Conservation (phyloP, 2,888 invertebrate species). For the Ecdyonurus torrentis region DNA sequence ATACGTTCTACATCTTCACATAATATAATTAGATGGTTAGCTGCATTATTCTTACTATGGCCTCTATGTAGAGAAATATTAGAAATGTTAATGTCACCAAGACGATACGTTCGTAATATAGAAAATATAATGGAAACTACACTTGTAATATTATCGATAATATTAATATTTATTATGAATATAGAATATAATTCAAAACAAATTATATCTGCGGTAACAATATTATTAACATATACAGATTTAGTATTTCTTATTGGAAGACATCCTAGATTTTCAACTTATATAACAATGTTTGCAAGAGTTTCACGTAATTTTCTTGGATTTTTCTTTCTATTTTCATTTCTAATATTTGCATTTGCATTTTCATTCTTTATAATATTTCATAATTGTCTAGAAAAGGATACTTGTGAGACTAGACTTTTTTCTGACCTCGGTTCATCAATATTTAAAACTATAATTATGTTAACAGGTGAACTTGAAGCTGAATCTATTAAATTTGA, state of each 20-base stretch:
- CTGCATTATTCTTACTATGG: not conserved
- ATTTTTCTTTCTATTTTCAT: constrained; percentile 61
- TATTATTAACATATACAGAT: constrained; percentile 59
- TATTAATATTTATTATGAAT: constrained; percentile 37
- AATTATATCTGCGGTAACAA: constrained; percentile 52
- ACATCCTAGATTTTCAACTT: constrained; percentile 59
- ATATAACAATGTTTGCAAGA: constrained; percentile 68
- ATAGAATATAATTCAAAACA: constrained; percentile 39
- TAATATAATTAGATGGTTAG: not conserved
- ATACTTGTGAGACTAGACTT: constrained; percentile 28
- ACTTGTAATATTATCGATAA: constrained; percentile 42
- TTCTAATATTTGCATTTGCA: constrained; percentile 65
- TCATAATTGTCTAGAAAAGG: constrained; percentile 26
- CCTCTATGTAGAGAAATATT: constrained; percentile 38
- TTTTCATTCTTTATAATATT: constrained; percentile 66
- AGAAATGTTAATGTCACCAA: constrained; percentile 51
- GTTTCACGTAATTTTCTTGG: constrained; percentile 66
- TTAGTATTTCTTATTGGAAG: constrained; percentile 62
- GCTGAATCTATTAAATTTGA: constrained; percentile 58
- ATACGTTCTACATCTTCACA: not conserved
- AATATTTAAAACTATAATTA: constrained; percentile 66
- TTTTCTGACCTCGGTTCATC: constrained; percentile 54
- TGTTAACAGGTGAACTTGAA: constrained; percentile 77
- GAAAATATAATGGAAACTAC: constrained; percentile 61
- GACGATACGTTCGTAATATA: constrained; percentile 43